phyloP scores from a whole-genome alignment of 2,113 vertebrate species.

The Psittacara wagleri region DNA sequence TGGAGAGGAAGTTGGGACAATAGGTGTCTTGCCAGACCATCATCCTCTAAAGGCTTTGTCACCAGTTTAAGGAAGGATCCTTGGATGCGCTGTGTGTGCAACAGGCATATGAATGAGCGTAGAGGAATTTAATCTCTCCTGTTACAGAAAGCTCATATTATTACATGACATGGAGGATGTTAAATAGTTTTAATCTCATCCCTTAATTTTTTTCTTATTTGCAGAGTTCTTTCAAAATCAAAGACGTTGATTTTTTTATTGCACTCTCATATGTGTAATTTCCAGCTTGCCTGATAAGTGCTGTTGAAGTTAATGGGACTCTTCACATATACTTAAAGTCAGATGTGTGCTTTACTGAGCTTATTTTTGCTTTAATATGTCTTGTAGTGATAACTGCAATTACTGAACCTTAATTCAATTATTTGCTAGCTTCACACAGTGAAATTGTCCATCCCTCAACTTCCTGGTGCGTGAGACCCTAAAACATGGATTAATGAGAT shows the following conservation, averaged over 20 bases:
- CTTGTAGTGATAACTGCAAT: conserved; percentile 43
- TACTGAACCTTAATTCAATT: conserved; percentile 63
- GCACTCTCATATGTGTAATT: not conserved
- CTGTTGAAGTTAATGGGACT: conserved; percentile 39
- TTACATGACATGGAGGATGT: conserved; percentile 2
- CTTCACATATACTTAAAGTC: conserved; percentile 32
- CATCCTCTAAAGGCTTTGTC: not conserved
- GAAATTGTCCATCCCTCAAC: conserved; percentile 1
- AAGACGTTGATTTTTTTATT: not conserved
- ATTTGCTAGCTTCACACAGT: conserved; percentile 22
- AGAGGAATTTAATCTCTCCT: conserved; percentile 24
- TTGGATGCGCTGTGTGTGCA: not conserved
- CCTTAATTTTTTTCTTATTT: conserved; percentile 23
- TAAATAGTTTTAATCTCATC: conserved; percentile 53
- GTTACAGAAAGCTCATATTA: not conserved
- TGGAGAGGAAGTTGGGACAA: not conserved
- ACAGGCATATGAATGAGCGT: not conserved
- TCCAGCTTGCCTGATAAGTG: conserved; percentile 6
- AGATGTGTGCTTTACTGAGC: conserved; percentile 27
- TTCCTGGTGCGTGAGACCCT: not conserved
- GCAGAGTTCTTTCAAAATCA: conserved; percentile 12
- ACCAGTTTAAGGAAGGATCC: not conserved
- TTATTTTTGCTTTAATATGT: conserved; percentile 40
- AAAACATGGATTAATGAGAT: not conserved
- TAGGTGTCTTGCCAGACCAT: not conserved